Evolutionary conservation across 2,888 invertebrate species (phyloP).

Genomic region (Zonitis immaculata): DNA sequence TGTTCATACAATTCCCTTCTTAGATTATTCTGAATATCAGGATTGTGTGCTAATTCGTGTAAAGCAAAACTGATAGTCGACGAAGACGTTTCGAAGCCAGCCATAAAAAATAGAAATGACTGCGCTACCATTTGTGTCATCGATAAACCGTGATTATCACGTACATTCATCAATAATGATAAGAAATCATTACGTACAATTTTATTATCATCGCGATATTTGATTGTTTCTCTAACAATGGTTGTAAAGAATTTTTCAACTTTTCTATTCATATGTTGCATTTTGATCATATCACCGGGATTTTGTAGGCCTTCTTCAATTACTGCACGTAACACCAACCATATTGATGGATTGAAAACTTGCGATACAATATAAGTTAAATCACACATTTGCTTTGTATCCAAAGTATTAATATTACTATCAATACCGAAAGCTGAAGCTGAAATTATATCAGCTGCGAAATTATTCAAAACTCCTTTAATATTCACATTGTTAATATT

Average conservation of each 20-base stretch:
- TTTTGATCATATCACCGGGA: not conserved
- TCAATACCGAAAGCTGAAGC: conserved; percentile 3
- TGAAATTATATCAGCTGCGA: not conserved
- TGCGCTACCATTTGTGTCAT: not conserved
- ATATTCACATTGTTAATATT: not conserved
- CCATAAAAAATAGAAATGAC: not conserved
- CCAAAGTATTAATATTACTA: not conserved
- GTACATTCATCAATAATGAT: not conserved
- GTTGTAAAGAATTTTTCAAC: not conserved
- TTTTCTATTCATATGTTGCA: not conserved
- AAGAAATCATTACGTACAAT: conserved; percentile 1
- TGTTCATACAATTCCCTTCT: not conserved
- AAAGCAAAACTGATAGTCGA: not conserved
- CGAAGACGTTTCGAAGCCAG: not conserved
- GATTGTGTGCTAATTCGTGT: conserved; percentile 1
- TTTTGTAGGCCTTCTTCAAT: not conserved
- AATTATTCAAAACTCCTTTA: not conserved
- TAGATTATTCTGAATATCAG: not conserved
- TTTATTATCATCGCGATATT: not conserved
- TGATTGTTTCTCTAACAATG: not conserved
- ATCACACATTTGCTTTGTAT: not conserved
- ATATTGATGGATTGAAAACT: not conserved
- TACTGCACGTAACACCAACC: not conserved
- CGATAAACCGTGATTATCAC: not conserved
- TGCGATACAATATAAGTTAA: no score